Evolutionary conservation across 2,888 invertebrate species (phyloP), one percentile per base, ranked within the genome.

Genomic region (Sycophila texana): DNA sequence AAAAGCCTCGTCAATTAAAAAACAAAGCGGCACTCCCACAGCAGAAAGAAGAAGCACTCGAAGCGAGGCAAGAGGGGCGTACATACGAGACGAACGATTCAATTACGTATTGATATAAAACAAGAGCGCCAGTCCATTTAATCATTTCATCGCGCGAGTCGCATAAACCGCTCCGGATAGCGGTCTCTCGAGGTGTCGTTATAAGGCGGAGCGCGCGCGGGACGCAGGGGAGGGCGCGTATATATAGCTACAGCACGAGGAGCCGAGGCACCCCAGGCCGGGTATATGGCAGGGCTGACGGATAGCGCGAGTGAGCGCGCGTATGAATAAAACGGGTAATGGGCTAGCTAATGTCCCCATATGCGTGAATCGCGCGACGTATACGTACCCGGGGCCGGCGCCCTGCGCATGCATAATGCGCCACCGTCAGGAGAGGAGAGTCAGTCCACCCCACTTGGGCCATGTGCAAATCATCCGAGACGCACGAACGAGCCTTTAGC

Each of bases 321-420:
- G 77, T 82, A 84, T 83, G 86, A 86, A 85, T 87, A 86, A 88
- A 89, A 86, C 83, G 87, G 83, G 85, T 89, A 89, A 89, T 89
- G 88, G 89, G 84, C 85, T 87, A 87, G 86, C 86, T 88, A 88
- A 88, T 87, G 87, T 86, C 83, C 86, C 88, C 87, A 86, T 88
- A 88, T 88, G 87, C 84, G 86, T 85, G 83, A 84, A 84, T 83
- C 81, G 81, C 78, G 76, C 82, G 70, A 75, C 76, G 81, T 84
- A 86, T 88, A 84, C 84, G 87, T 89, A 87, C 88, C 88, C 39
- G 86, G 88, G 86, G 88, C 88, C 87, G 88, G 84, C 16, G 30
- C 53, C 39, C 26, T 55, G 80, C 84, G 85, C 85, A 86, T 89
- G 84, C 85, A 87, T 89, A 88, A 89, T 89, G 83, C 67, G 49